Percentiles rank a stretch among this genome's conserved stretches.
These are phyloP conservation scores for Paramormyrops hopkinsi DNA, from an alignment of 2,797 vertebrate species.

Conservation along the genomic window DNA sequence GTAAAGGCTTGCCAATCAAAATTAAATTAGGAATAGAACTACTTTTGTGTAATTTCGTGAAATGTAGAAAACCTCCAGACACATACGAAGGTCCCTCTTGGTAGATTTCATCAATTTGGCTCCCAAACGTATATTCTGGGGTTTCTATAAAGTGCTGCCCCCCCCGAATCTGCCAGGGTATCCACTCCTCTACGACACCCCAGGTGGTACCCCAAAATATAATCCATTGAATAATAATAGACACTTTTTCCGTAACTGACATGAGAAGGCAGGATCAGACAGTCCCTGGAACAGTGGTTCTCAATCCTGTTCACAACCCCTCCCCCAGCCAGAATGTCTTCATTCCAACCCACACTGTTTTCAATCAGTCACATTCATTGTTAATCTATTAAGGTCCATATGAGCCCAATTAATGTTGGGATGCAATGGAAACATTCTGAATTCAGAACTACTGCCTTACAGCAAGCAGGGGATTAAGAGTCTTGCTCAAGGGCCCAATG, in stretches of 20 bases:
- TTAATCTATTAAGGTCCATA: neutral
- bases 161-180: neutral
- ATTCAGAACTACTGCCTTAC: neutral
- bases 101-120: neutral
- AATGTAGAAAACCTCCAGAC: neutral
- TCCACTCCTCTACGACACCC: neutral
- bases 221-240: neutral
- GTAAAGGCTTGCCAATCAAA: neutral
- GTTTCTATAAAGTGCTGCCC: neutral
- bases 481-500: neutral
- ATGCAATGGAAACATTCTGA: neutral
- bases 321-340: neutral
- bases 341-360: neutral
- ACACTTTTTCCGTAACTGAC: neutral
- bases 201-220: neutral
- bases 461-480: neutral
- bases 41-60: neutral
- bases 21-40: neutral
- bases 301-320: neutral
- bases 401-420: neutral
- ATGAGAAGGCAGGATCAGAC: neutral
- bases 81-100: neutral
- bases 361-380: neutral
- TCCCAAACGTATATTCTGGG: neutral
- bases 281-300: neutral